Conservation (phyloP, 2,113 vertebrate genomes). For the Nestor notabilis region DNA sequence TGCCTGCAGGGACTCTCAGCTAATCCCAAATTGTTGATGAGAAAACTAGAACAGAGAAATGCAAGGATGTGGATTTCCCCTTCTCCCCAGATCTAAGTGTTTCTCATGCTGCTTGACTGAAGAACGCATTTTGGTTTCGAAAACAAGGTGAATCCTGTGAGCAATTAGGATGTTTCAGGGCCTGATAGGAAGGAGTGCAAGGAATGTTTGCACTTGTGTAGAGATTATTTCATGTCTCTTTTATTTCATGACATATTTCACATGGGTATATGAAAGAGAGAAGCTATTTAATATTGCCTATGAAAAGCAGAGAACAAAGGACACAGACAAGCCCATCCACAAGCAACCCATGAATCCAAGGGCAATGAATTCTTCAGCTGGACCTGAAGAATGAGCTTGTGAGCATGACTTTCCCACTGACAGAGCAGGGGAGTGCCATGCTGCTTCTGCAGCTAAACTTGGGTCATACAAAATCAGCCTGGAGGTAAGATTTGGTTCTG, state of each 20-base stretch:
- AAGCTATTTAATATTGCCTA: neutral
- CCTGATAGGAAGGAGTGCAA: neutral
- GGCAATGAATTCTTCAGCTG: neutral
- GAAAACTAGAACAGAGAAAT: neutral
- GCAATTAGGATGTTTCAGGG: neutral
- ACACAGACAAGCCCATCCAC: neutral
- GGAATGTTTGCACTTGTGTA: neutral
- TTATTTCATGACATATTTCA: neutral
- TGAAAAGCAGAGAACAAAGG: neutral
- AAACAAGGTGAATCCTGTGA: neutral
- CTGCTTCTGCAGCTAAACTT: neutral
- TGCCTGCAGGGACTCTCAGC: neutral
- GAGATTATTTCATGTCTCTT: neutral
- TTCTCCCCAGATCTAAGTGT: neutral
- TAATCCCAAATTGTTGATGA: neutral
- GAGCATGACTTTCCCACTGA: neutral
- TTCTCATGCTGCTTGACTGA: neutral
- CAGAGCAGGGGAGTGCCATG: neutral
- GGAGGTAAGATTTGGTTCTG: neutral
- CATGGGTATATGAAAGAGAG: neutral
- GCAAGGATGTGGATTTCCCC: accelerated
- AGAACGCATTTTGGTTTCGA: neutral
- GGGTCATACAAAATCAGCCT: neutral
- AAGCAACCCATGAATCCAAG: neutral
- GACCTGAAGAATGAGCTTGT: neutral